Base-by-base conservation (phyloP, 2,113 vertebrate genomes). In the Rattus rattus region DNA sequence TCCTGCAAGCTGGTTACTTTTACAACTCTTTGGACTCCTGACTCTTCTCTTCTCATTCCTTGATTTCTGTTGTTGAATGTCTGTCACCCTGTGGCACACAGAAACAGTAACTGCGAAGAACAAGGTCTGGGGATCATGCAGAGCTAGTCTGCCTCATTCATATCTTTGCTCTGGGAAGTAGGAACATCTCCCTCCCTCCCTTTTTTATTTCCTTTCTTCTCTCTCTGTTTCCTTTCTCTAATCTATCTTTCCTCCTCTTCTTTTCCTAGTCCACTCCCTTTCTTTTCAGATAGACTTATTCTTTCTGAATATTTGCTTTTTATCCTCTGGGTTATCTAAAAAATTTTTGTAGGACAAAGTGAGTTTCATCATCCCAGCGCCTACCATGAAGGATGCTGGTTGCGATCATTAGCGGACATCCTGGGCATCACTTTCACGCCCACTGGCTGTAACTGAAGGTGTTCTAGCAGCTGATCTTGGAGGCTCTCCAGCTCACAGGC, bases 261-360 rank as follows among this genome's bases (percentile, higher is more conserved):
- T 36, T n/a, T 36, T 69, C 65, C 30, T 69, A 33, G 13, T 33
- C 12, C 28, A 33, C 67, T 69, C 12, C 16, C 33, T 59, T 59
- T 16, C 36, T 69, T 52, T 73, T 43, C 49, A 75, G 4, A 73
- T 12, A 59, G 30, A 73, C 28, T 56, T 54, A 2, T 56, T 94
- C 59, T 91, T 95, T 52, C 54, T 90, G 17, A 92, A 67, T 24
- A 56, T 77, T 92, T 61, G 14, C 30, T 84, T 94, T 75, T 90
- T 75, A 43, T 10, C 19, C 26, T 43, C 14, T 69, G 56, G 30
- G 11, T 49, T 84, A 43, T 49, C 65, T 94, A 52, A 80, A 12
- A n/a, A 9, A 9, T 16, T 33, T 76, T 90, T 70, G 16, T 47
- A 59, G 30, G 70, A 36, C 67, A 49, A 81, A 33, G 26, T 91